phyloP scores from a whole-genome alignment of 1,140 invertebrate genomes.

The Yoshiicerus persimilis region DNA sequence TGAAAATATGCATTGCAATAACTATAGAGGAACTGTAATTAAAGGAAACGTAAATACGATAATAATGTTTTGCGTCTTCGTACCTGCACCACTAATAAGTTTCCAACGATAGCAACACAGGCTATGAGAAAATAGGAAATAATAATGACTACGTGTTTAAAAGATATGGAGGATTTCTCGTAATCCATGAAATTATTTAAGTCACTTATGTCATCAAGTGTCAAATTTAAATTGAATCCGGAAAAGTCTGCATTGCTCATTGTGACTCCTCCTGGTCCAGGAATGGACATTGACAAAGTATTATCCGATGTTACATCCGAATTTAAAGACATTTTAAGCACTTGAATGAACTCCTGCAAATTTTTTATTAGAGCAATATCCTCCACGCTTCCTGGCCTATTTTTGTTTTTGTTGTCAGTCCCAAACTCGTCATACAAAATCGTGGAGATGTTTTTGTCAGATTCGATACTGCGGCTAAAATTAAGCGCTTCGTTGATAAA shows the following conservation, averaged over 20 bases:
- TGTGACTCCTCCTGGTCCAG: neutral
- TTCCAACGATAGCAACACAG: slow-evolving; percentile 42
- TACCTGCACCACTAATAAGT: slow-evolving; percentile 46
- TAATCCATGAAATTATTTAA: slow-evolving; percentile 44
- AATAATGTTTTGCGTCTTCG: no score
- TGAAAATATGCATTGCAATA: no score
- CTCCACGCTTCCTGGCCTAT: neutral
- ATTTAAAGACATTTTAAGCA: slow-evolving; percentile 43
- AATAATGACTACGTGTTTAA: slow-evolving; percentile 40
- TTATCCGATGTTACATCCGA: neutral
- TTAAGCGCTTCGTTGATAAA: neutral
- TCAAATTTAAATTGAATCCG: slow-evolving; percentile 39
- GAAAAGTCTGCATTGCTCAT: neutral
- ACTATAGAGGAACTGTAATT: no score
- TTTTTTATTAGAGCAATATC: slow-evolving; percentile 27
- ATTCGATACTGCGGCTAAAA: neutral
- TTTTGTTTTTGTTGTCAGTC: neutral
- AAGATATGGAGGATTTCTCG: neutral
- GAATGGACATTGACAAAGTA: neutral
- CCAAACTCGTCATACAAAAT: neutral
- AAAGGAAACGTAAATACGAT: no score
- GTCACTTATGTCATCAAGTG: slow-evolving; percentile 40
- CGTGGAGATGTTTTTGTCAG: neutral
- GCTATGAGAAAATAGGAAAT: slow-evolving; percentile 40
- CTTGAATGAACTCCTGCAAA: slow-evolving; percentile 45